Base-by-base conservation (phyloP, 1,140 invertebrate species). In the Dermatophagoides farinae region DNA sequence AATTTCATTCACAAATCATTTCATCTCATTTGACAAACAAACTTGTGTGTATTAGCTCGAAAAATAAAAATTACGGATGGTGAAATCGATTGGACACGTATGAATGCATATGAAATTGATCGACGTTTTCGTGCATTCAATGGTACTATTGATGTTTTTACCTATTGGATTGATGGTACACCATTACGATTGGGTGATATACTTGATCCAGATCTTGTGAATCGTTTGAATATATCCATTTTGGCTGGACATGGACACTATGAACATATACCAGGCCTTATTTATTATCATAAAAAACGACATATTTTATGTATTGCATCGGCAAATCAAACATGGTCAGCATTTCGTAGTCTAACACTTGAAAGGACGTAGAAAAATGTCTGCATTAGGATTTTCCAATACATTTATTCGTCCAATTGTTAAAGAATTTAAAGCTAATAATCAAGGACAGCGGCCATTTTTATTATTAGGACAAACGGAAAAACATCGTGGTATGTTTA, bases 301-400 rank as follows among this genome's bases (percentile, higher is more conserved):
- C 53, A 50, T n/a, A 18, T 62, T 38, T 16, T 66, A 10, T 60
- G 60, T 49, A 23, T 65, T 25, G 23, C 25, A 12, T 65, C 53
- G 57, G 60, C 57, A 12, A 25, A 67, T 53, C 51, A 64, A 49
- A 65, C 61, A n/a, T 68, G 67, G 67, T 55, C 62, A 25, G 65
- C 61, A 47, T 63, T 67, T 23, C 40, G 43, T 18, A 18, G 22
- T 1, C 8, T 67, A 37, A 51, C 61, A 40, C 43, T n/a, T 66
- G 6, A 59, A 63, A 38, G 60, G 50, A 51, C 57, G 49, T 50
- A 53, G 40, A 25, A 61, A 47, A 57, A 66, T 68, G 43, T 61
- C 61, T 51, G 64, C 67, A 18, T 49, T 61, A 12, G 65, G 65
- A 18, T 68, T 68, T 38, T 62, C 65, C 43, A 67, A 67, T 49